Evolutionary conservation across 2,797 vertebrate genomes (phyloP).

Genomic region (Enoplosus armatus): DNA sequence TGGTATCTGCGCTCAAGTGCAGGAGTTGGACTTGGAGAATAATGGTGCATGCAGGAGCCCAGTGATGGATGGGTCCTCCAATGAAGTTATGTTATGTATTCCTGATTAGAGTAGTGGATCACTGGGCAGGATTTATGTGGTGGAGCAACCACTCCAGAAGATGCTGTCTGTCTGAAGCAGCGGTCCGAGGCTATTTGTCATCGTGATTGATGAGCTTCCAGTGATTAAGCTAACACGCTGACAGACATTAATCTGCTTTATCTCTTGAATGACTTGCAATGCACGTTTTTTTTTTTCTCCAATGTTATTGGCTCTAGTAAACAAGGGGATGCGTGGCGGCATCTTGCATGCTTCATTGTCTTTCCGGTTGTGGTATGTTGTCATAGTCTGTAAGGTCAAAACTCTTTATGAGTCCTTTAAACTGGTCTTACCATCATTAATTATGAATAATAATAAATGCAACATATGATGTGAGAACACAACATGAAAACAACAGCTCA

Average conservation of each 20-base stretch:
- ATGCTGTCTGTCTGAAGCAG: constrained; percentile 59
- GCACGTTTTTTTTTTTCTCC: constrained; percentile 29
- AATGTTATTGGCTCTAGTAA: constrained; percentile 49
- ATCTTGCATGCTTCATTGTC: constrained; percentile 4
- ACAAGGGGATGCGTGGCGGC: constrained; percentile 20
- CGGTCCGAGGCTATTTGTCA: constrained; percentile 62
- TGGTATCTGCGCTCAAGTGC: constrained; percentile 37
- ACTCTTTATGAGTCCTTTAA: constrained; percentile 11
- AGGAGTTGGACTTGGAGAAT: constrained; percentile 60
- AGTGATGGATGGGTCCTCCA: constrained; percentile 69
- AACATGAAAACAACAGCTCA: not conserved
- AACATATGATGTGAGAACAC: not conserved
- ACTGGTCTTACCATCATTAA: not conserved
- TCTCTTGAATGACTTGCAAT: constrained; percentile 59
- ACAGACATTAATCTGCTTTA: constrained; percentile 73
- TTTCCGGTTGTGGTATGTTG: constrained; percentile 13
- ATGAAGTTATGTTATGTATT: constrained; percentile 73
- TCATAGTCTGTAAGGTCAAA: not conserved
- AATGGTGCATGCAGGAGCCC: constrained; percentile 45
- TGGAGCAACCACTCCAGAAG: constrained; percentile 56
- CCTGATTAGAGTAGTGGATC: constrained; percentile 69
- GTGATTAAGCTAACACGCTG: constrained; percentile 71
- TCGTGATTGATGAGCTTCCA: constrained; percentile 66
- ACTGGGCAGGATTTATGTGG: constrained; percentile 63
- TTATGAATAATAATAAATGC: no score